A percentile compares a stretch with the other conserved stretches of the same genome.
These are phyloP conservation scores for Brachyptera risi DNA, from an alignment of 2,888 invertebrate genomes.

Conservation along the genomic window DNA sequence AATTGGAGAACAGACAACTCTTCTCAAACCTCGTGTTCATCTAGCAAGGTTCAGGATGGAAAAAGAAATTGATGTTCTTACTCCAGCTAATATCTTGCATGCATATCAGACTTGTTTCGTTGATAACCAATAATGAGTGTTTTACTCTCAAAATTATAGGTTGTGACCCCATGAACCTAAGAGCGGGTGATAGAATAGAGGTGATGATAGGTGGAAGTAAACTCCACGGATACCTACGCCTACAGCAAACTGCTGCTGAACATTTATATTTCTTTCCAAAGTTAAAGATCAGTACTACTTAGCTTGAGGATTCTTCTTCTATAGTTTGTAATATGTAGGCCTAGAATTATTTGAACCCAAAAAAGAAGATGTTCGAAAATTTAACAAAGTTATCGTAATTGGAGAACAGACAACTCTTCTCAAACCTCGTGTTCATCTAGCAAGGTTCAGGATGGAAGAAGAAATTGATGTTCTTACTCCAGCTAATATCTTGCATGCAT, in stretches of 20 bases:
- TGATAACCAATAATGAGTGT: background rate
- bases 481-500: background rate
- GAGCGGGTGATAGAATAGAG: too few relatives aligned
- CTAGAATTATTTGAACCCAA: too few relatives aligned
- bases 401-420: background rate
- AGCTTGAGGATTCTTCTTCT: too few relatives aligned
- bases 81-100: background rate
- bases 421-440: constrained; percentile 5
- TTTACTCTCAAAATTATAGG: background rate
- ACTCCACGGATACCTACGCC: too few relatives aligned
- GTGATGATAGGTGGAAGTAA: too few relatives aligned
- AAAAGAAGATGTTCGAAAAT: background rate
- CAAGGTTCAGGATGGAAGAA: constrained; percentile 9
- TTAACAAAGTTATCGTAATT: background rate
- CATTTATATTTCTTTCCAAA: too few relatives aligned
- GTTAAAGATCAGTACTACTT: too few relatives aligned
- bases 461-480: background rate
- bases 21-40: background rate
- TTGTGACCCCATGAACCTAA: too few relatives aligned
- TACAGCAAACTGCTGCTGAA: too few relatives aligned
- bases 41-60: constrained; percentile 11
- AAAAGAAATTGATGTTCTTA: background rate
- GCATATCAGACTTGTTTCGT: background rate
- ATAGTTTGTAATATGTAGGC: too few relatives aligned
- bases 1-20: background rate